Evolutionary conservation across 2,888 invertebrate species (phyloP).

Genomic region (Panzeria rudis): DNA sequence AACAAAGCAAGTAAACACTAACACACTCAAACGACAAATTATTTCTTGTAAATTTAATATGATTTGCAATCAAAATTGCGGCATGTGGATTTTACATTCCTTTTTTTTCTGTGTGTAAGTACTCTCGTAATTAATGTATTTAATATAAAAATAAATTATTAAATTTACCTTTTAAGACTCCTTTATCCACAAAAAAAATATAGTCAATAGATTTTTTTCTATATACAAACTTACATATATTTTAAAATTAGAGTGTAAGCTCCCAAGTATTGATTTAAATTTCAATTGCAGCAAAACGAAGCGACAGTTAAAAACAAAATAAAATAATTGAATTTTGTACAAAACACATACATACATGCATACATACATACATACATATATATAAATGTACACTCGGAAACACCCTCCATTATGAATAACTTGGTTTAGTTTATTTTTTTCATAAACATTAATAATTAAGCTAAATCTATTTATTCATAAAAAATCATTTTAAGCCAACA

Average conservation of each 20-base stretch:
- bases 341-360: background rate
- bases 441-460: slow-evolving; percentile 63
- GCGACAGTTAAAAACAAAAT: no score
- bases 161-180: slow-evolving; percentile 30
- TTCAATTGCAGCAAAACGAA: background rate
- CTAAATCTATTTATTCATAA: slow-evolving; percentile 80
- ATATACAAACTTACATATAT: slow-evolving; percentile 29
- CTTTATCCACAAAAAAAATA: slow-evolving; percentile 55
- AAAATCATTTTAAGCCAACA: slow-evolving; percentile 62
- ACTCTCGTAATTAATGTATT: slow-evolving; percentile 46
- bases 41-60: no score
- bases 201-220: slow-evolving; percentile 71
- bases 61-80: no score
- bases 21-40: no score
- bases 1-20: no score
- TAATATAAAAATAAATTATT: slow-evolving; percentile 52
- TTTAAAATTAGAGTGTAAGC: slow-evolving; percentile 61
- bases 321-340: background rate
- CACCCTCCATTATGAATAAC: slow-evolving; percentile 77
- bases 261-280: slow-evolving; percentile 34
- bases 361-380: no score
- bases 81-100: no score
- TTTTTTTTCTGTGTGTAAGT: no score
- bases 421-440: slow-evolving; percentile 79
- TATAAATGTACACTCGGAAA: background rate